Base-by-base conservation (phyloP, 2,888 invertebrate species). In the Ferdinandea cuprea region DNA sequence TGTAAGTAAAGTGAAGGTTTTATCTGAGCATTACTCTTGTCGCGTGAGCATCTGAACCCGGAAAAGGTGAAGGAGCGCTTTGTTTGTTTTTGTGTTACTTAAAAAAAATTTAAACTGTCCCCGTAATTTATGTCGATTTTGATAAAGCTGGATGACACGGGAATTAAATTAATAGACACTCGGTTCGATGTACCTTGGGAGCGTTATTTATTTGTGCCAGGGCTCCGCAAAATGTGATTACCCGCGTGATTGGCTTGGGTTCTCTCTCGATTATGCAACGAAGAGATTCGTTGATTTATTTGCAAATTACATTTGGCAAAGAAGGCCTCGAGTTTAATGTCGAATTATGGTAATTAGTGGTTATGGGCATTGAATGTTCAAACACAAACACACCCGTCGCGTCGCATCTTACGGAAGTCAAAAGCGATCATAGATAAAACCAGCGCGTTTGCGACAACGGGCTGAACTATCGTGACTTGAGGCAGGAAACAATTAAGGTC, bases 21-120 rank as follows among this genome's bases (percentile, higher is more conserved):
- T 63, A 56, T 61, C 13, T 48, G 17, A 46, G 17, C 37, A 54
- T 71, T 44, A 72, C 37, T 37, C 48, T 2, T 25, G 25, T 71
- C 28, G 52, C 59, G 21, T 63, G 46, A 40, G 11, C 25, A 48
- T 28, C 40, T 78, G 69, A 66, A 81, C 81, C 77, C 81, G 81
- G 81, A 81, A 77, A 52, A 77, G 46, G 44, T 50, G 40, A 42
- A 32, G 48, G 42, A 17, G 35, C 3, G 15, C 8, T 46, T 25
- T 6, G 13, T 30, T 42, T n/a, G n/a, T n/a, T n/a, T n/a, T n/a
- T n/a, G n/a, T n/a, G n/a, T 4, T 17, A n/a, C 35, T 35, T 21
- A n/a, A 19, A 11, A 40, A n/a, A n/a, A n/a, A n/a, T n/a, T n/a
- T n/a, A n/a, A 1, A 25, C 15, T 54, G 54, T 56, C 54, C 17